Percentiles rank a stretch among this genome's conserved stretches.
These are phyloP conservation scores for Acromyrmex heyeri DNA, from an alignment of 1,140 invertebrate genomes.

Conservation along the genomic window DNA sequence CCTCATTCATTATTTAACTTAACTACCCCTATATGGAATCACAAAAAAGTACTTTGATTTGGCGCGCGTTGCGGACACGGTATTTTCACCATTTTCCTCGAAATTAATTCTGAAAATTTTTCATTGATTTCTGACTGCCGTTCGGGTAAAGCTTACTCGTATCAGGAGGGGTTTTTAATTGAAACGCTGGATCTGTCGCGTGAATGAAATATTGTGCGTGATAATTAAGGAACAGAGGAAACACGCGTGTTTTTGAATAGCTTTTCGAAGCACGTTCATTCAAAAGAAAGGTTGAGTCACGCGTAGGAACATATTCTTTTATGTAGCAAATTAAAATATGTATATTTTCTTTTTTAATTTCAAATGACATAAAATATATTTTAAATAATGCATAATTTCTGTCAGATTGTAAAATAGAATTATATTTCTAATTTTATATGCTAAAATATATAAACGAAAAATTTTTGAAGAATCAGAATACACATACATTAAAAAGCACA, in stretches of 20 bases:
- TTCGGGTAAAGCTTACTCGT: slow-evolving; percentile 8
- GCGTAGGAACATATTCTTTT: too few species aligned
- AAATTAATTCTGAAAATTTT: slow-evolving; percentile 64
- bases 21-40: slow-evolving; percentile 63
- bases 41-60: slow-evolving; percentile 66
- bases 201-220: slow-evolving; percentile 36
- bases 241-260: slow-evolving; percentile 33
- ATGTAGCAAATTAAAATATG: slow-evolving; percentile 5
- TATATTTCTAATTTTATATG: not conserved
- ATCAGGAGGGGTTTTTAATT: slow-evolving; percentile 38
- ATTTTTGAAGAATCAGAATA: not conserved
- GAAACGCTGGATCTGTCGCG: slow-evolving; percentile 51
- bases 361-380: not conserved
- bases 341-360: not conserved
- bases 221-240: slow-evolving; percentile 52
- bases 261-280: slow-evolving; percentile 27
- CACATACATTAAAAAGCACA: not conserved
- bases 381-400: not conserved
- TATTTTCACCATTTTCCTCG: slow-evolving; percentile 58
- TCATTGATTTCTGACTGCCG: slow-evolving; percentile 56
- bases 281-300: not conserved
- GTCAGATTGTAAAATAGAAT: not conserved
- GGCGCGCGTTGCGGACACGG: slow-evolving; percentile 45
- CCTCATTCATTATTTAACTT: slow-evolving; percentile 77
- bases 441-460: not conserved